Percentiles rank a stretch among this genome's conserved stretches.
Conservation (phyloP, 2,888 invertebrate genomes). For the Epirrita christyi region DNA sequence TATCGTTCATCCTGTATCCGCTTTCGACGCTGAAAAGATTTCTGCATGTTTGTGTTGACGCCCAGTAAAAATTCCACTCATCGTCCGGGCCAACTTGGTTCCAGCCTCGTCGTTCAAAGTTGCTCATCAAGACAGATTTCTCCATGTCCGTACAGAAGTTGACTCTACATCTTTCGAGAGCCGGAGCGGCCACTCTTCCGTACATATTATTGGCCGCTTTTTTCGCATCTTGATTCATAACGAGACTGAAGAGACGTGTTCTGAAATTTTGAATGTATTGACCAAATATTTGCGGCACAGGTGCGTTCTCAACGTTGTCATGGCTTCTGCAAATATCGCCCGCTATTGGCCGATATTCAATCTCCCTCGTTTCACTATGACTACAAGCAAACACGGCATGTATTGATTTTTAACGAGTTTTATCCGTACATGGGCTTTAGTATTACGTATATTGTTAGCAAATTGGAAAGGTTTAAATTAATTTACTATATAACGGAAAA, state of each 20-base stretch:
- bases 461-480: background rate
- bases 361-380: conserved; percentile 65
- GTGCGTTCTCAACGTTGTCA: conserved; percentile 59
- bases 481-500: conserved; percentile 5
- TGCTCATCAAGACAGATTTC: conserved; percentile 65
- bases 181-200: conserved; percentile 70
- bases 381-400: conserved; percentile 65
- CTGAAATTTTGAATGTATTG: conserved; percentile 49
- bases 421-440: conserved; percentile 30
- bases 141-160: conserved; percentile 66
- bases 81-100: conserved; percentile 93
- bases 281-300: conserved; percentile 58
- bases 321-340: conserved; percentile 58
- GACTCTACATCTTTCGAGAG: conserved; percentile 77
- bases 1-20: conserved; percentile 86
- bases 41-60: conserved; percentile 94
- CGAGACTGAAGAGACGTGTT: conserved; percentile 25
- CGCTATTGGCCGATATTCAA: conserved; percentile 61
- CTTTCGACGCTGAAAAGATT: conserved; percentile 89
- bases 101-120: conserved; percentile 85
- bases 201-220: conserved; percentile 71
- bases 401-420: conserved; percentile 67
- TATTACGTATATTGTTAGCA: conserved; percentile 1
- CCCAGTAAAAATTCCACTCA: conserved; percentile 99
- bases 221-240: conserved; percentile 67